Evolutionary conservation across 2,888 invertebrate genomes (phyloP).

Genomic region (Tricholauxania praeusta): DNA sequence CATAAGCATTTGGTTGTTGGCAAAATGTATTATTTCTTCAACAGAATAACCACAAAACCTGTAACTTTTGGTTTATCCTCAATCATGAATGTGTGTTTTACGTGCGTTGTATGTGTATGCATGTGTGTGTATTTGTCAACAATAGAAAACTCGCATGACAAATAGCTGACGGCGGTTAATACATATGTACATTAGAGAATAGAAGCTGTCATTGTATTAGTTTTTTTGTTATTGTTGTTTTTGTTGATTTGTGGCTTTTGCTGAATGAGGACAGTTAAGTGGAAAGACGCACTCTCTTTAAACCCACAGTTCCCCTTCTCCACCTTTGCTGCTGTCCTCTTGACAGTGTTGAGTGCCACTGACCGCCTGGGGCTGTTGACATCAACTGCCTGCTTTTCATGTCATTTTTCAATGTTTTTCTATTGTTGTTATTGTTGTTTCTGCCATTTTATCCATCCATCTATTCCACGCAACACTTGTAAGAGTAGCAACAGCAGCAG

Average conservation of each 20-base stretch:
- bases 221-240: slow-evolving; percentile 5
- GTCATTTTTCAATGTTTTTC: slow-evolving; percentile 8
- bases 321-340: not conserved
- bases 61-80: slow-evolving; percentile 2
- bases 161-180: slow-evolving; percentile 33
- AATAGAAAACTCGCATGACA: slow-evolving; percentile 31
- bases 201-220: slow-evolving; percentile 30
- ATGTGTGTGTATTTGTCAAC: slow-evolving; percentile 14
- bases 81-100: slow-evolving; percentile 20
- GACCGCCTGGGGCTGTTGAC: slow-evolving; percentile 34
- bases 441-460: too few species aligned
- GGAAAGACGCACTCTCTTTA: not conserved
- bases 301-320: not conserved
- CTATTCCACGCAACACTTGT: too few species aligned
- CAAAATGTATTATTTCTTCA: too few species aligned
- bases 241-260: slow-evolving; percentile 30
- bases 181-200: slow-evolving; percentile 10
- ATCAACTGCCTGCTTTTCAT: slow-evolving; percentile 9
- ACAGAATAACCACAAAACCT: slow-evolving; percentile 2
- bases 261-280: not conserved
- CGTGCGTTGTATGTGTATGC: not conserved
- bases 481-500: too few species aligned
- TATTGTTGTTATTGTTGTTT: not conserved
- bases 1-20: too few species aligned
- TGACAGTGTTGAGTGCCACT: slow-evolving; percentile 21